Conservation (phyloP, 2,888 invertebrate genomes). For the Ophion slaviceki region DNA sequence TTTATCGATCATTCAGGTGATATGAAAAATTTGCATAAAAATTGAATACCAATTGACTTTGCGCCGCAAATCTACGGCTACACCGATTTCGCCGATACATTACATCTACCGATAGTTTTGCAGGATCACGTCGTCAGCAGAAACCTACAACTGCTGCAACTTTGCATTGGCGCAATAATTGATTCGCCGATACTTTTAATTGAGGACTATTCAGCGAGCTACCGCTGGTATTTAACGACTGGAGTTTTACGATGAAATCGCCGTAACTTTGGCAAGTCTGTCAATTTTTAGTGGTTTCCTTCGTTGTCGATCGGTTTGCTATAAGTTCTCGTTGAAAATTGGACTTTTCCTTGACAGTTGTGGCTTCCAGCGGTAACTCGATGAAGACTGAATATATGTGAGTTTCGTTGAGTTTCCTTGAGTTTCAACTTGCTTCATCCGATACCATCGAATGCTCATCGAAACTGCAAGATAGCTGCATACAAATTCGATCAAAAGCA, state of each 20-base stretch:
- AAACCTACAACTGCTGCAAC: slow-evolving; percentile 24
- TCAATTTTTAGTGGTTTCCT: slow-evolving; percentile 24
- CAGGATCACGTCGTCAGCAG: slow-evolving; percentile 12
- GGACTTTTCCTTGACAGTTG: background rate
- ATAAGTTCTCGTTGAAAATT: slow-evolving; percentile 27
- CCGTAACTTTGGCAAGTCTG: slow-evolving; percentile 10
- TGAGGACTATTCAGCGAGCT: slow-evolving; percentile 32
- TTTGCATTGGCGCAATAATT: slow-evolving; percentile 41
- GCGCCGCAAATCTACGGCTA: background rate
- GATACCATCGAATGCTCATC: background rate
- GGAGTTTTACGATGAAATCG: slow-evolving; percentile 17
- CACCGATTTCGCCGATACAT: slow-evolving; percentile 1
- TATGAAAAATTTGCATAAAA: background rate
- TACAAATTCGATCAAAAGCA: background rate
- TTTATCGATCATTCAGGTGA: background rate
- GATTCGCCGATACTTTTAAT: slow-evolving; percentile 57
- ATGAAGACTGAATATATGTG: background rate
- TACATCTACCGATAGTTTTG: slow-evolving; percentile 14
- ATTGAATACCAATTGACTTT: background rate
- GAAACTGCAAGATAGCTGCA: background rate
- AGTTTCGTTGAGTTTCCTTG: background rate
- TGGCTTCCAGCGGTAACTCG: background rate
- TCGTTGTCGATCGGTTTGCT: background rate
- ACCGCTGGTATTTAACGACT: slow-evolving; percentile 26
- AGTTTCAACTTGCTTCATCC: slow-evolving; percentile 2